Evolutionary conservation across 2,113 vertebrate species (phyloP).

Genomic region (Cathartes aura): DNA sequence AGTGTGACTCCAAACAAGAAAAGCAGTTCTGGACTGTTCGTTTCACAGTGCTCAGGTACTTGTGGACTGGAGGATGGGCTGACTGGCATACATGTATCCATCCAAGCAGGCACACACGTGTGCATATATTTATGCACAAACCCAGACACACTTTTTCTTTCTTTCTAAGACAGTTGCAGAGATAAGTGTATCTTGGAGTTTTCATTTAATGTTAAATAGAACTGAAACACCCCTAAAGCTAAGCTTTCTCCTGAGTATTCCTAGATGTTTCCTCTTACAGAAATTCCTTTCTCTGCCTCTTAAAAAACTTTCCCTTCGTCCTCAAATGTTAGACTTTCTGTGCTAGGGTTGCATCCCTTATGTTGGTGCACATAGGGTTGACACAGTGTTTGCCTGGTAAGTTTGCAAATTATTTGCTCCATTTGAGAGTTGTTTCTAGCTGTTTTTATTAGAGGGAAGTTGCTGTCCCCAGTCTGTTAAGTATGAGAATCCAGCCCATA

Average conservation of each 20-base stretch:
- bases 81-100: not conserved
- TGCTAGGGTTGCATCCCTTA: not conserved
- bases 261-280: not conserved
- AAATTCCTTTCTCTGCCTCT: not conserved
- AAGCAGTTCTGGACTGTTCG: not conserved
- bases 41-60: not conserved
- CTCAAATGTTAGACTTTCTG: not conserved
- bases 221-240: not conserved
- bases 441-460: not conserved
- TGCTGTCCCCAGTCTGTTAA: not conserved
- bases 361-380: not conserved
- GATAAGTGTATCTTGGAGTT: not conserved
- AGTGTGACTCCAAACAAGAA: not conserved
- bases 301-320: not conserved
- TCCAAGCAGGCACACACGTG: not conserved
- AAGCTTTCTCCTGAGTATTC: not conserved
- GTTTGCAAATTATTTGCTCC: not conserved
- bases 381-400: not conserved
- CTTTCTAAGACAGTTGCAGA: not conserved
- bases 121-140: not conserved
- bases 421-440: not conserved
- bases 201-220: not conserved
- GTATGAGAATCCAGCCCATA: not conserved
- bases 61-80: not conserved
- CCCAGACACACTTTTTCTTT: not conserved